These are phyloP conservation scores for Diplosoma virens DNA, from an alignment of 23 tunicate species.

Conservation along the genomic window DNA sequence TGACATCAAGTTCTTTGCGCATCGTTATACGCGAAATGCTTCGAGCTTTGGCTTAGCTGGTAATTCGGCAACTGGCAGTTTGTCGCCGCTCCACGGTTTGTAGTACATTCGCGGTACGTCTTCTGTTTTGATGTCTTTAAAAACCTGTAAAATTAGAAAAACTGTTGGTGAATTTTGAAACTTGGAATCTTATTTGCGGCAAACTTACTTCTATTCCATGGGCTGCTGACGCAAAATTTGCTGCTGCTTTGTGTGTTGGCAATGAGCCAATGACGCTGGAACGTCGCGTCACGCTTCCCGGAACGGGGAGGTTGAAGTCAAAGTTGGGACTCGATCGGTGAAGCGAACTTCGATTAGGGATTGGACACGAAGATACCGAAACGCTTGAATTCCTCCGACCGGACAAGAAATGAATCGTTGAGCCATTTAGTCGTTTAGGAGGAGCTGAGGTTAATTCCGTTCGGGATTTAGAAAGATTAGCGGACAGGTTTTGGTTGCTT, in stretches of 20 bases:
- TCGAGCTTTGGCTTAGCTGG: slow-evolving; percentile 27
- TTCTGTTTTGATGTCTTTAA: slow-evolving; percentile 38
- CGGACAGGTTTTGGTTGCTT: no score
- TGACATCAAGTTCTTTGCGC: no score
- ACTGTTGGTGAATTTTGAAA: background rate
- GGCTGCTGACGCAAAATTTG: slow-evolving; percentile 46
- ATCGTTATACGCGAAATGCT: slow-evolving; percentile 45
- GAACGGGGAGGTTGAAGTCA: background rate
- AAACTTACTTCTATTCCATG: slow-evolving; percentile 71
- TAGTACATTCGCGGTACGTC: slow-evolving; percentile 85
- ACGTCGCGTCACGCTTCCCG: background rate
- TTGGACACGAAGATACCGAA: slow-evolving; percentile 47
- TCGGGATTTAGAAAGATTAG: no score
- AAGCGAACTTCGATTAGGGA: slow-evolving; percentile 27
- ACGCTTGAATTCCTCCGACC: slow-evolving; percentile 25
- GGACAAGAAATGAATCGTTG: slow-evolving; percentile 6
- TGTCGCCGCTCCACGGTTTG: slow-evolving; percentile 94
- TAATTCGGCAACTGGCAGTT: slow-evolving; percentile 77
- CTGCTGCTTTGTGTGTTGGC: slow-evolving; percentile 45
- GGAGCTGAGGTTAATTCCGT: background rate
- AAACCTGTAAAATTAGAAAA: slow-evolving; percentile 48
- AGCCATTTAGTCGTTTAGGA: background rate
- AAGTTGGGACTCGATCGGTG: no score
- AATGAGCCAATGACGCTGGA: slow-evolving; percentile 28
- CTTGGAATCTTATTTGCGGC: background rate